Evolutionary conservation across 2,113 vertebrate genomes (phyloP).

Genomic region (Shinisaurus crocodilurus): DNA sequence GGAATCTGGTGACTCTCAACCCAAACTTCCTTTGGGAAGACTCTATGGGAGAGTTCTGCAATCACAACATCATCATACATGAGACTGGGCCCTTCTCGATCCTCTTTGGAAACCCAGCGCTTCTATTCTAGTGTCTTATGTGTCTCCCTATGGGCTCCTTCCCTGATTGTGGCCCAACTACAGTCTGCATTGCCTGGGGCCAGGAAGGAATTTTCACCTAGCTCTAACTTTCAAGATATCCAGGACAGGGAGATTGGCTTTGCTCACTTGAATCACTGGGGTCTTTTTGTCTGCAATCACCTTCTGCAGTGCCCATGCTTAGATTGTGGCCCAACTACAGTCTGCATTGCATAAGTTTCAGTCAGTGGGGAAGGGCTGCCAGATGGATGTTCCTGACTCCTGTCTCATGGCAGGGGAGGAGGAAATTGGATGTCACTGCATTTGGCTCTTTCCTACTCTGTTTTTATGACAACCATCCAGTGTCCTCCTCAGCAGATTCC

Average conservation of each 20-base stretch:
- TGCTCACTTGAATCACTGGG: neutral
- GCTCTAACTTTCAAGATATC: neutral
- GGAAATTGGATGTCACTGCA: neutral
- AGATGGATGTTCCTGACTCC: too few relatives aligned
- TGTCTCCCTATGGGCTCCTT: too few relatives aligned
- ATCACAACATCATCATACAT: neutral
- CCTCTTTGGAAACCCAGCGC: too few relatives aligned
- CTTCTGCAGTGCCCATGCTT: neutral
- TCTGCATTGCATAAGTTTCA: neutral
- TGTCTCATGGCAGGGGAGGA: too few relatives aligned
- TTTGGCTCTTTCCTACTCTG: neutral
- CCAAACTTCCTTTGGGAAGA: neutral
- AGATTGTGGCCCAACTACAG: neutral
- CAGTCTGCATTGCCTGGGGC: neutral
- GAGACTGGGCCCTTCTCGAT: neutral
- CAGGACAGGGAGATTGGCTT: neutral
- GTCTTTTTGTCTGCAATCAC: neutral
- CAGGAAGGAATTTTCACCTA: neutral
- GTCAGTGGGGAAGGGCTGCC: too few relatives aligned
- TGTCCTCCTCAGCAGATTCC: neutral
- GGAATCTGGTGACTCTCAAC: too few relatives aligned
- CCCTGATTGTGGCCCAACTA: too few relatives aligned
- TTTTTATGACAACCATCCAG: neutral
- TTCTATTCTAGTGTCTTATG: neutral
- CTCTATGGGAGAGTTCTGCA: constrained; percentile 53